Evolutionary conservation across 2,113 vertebrate genomes (phyloP), one percentile per base, ranked within the genome.

Genomic region (Stigmatopora argus): DNA sequence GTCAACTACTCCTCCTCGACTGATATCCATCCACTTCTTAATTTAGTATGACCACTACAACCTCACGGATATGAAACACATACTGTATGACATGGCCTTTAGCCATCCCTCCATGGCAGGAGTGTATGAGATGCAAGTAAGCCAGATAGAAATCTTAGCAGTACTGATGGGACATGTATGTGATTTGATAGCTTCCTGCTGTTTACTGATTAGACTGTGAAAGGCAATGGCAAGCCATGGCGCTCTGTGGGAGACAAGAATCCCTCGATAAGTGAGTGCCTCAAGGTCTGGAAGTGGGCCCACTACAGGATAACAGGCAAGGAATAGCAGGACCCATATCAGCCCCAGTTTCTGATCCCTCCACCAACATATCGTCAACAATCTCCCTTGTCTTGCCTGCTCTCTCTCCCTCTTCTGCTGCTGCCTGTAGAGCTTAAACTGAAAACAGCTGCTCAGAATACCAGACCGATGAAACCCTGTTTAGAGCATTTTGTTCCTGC

Each of bases 361-460:
- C 85, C 85, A 85, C 77, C 83, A 82, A 6, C 86, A 87, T 87
- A 85, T 86, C 79, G 86, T 86, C 86, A 86, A 85, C 87, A 86
- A 87, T 87, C 86, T 83, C 85, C 82, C 83, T 78, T 72, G 75
- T 74, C 78, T 83, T 80, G 74, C 74, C 65, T 74, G 62, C 76
- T 72, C 75, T 60, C 72, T 75, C 78, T 23, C 70, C 71, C 72
- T 74, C 65, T 55, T 69, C 63, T 72, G 75, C 84, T 72, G 77
- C 84, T 83, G 88, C 82, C 85, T 80, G 86, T 80, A 84, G 81
- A 77, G 85, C 88, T 83, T 88, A 90, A 92, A 92, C 88, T 89
- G 79, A 90, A 92, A 92, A 90, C 91, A 92, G 90, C 90, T 92
- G 91, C 86, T 87, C 84, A 80, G 87, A 92, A 92, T 92, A 90